phyloP scores from a whole-genome alignment of 2,888 invertebrate genomes.

The Augiades crinisus region DNA sequence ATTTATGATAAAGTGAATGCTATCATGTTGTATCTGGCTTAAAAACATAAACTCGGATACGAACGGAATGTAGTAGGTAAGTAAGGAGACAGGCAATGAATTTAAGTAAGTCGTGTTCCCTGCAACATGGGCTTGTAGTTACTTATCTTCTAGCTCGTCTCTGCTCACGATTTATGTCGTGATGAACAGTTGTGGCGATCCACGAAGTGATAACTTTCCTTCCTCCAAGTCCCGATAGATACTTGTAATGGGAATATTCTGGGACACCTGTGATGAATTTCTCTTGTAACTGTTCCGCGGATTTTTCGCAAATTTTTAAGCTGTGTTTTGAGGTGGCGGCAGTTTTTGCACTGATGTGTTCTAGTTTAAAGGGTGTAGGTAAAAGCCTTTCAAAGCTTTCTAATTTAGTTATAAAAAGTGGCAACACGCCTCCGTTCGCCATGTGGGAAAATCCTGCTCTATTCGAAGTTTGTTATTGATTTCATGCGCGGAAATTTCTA shows the following conservation, averaged over 20 bases:
- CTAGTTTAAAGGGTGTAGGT: too few relatives aligned
- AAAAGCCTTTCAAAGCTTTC: too few relatives aligned
- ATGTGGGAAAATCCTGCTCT: too few relatives aligned
- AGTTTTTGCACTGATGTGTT: too few relatives aligned
- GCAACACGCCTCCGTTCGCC: too few relatives aligned
- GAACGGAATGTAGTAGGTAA: background rate
- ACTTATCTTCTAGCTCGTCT: conserved; percentile 37
- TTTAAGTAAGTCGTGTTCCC: conserved; percentile 33
- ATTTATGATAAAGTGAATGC: too few relatives aligned
- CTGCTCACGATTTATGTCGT: conserved; percentile 53
- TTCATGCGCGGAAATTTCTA: too few relatives aligned
- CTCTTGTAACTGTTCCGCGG: background rate
- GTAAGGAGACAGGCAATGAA: conserved; percentile 23
- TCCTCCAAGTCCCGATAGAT: conserved; percentile 42
- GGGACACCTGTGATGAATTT: conserved; percentile 14
- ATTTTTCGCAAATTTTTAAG: too few relatives aligned
- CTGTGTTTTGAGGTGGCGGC: too few relatives aligned
- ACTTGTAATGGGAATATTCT: conserved; percentile 12
- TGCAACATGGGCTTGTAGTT: conserved; percentile 36
- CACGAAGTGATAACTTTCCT: conserved; percentile 65
- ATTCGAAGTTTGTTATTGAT: too few relatives aligned
- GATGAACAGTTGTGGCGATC: conserved; percentile 60
- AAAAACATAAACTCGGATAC: background rate
- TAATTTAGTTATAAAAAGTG: too few relatives aligned
- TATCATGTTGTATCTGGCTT: too few relatives aligned